Percentiles rank a stretch among this genome's conserved stretches.
These are phyloP conservation scores for Xiphophorus maculatus DNA, from an alignment of 2,113 vertebrate species.

Conservation along the genomic window DNA sequence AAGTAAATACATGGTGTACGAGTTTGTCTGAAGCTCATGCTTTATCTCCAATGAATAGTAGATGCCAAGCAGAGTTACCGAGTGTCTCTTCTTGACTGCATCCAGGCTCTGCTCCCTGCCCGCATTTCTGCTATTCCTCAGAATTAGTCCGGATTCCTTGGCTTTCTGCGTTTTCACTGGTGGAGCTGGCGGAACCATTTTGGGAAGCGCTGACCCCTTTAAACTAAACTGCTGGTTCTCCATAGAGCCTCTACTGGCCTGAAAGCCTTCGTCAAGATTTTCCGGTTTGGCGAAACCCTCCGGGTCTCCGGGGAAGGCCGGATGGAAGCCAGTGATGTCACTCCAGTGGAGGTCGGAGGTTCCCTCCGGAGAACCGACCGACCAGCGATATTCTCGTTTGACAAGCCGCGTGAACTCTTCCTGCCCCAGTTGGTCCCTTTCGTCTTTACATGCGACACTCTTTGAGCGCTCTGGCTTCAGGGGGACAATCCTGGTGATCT, in stretches of 20 bases:
- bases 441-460: conserved; percentile 73
- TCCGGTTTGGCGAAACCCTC: conserved; percentile 54
- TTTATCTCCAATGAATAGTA: conserved; percentile 77
- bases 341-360: conserved; percentile 71
- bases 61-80: conserved; percentile 81
- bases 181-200: conserved; percentile 77
- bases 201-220: conserved; percentile 66
- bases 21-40: conserved; percentile 80
- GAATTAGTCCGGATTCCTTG: conserved; percentile 80
- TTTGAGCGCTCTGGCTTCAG: conserved; percentile 80
- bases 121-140: conserved; percentile 78
- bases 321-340: conserved; percentile 56
- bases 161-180: conserved; percentile 83
- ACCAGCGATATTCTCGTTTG: conserved; percentile 77
- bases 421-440: conserved; percentile 62
- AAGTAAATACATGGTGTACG: conserved; percentile 63
- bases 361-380: conserved; percentile 74
- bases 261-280: conserved; percentile 48
- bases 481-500: conserved; percentile 82
- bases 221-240: conserved; percentile 64
- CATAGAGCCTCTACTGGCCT: conserved; percentile 22
- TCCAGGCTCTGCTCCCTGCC: conserved; percentile 75
- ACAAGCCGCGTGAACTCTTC: conserved; percentile 50
- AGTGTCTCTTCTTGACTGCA: conserved; percentile 76
- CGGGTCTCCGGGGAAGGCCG: conserved; percentile 36